phyloP scores from a whole-genome alignment of 2,888 invertebrate species.

The Steinernema scapterisci region DNA sequence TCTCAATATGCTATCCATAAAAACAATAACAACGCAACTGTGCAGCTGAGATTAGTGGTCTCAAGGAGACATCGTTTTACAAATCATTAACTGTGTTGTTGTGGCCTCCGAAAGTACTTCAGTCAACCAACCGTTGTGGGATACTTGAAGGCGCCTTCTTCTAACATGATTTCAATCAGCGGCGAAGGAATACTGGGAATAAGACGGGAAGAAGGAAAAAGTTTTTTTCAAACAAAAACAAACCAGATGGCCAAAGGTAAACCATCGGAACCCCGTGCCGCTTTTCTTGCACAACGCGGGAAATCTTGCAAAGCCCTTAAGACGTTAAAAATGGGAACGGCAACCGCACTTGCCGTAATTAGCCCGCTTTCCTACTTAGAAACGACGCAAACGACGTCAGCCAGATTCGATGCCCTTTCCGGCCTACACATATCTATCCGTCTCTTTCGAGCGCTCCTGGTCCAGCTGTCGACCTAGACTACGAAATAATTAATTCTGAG shows the following conservation, averaged over 20 bases:
- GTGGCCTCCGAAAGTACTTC: neutral
- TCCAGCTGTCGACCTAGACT: too few relatives aligned
- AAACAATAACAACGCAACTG: too few relatives aligned
- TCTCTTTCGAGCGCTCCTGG: too few relatives aligned
- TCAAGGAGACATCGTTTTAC: neutral
- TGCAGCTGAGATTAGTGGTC: too few relatives aligned
- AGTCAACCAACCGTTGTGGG: neutral
- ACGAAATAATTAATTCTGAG: too few relatives aligned
- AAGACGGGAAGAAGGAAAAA: neutral
- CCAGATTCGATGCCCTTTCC: too few relatives aligned
- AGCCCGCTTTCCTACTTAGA: neutral
- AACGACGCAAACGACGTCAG: neutral
- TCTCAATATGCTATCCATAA: too few relatives aligned
- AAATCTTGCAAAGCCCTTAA: neutral
- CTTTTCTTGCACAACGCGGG: too few relatives aligned
- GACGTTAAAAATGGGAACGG: neutral
- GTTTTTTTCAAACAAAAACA: neutral
- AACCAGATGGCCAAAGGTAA: neutral
- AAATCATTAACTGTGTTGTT: conserved; percentile 29
- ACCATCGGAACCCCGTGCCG: too few relatives aligned
- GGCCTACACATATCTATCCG: too few relatives aligned
- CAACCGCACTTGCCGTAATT: conserved; percentile 17
- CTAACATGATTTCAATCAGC: neutral
- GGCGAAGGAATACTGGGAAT: conserved; percentile 6
- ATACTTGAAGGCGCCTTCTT: neutral